Conservation (phyloP, 2,888 invertebrate genomes). For the Merodon equestris region DNA sequence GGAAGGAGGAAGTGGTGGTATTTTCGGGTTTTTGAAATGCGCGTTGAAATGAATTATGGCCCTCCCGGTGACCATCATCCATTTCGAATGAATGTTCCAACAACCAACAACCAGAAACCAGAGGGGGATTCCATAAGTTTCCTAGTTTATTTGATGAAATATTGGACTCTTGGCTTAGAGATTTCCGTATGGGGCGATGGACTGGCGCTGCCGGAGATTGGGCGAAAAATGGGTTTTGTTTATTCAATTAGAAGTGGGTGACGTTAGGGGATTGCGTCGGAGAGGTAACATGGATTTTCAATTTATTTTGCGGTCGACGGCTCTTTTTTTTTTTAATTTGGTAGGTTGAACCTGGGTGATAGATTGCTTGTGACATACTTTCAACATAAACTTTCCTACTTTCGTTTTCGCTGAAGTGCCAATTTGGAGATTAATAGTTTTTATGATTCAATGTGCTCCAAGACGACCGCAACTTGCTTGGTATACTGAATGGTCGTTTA, state of each 20-base stretch:
- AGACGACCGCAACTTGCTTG: too few species aligned
- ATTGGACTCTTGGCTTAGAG: slow-evolving; percentile 10
- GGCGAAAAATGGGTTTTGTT: not conserved
- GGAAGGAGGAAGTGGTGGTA: not conserved
- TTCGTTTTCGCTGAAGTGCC: too few species aligned
- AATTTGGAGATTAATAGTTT: too few species aligned
- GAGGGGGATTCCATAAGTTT: slow-evolving; percentile 32
- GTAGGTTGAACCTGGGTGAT: too few species aligned
- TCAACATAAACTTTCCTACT: too few species aligned
- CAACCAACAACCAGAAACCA: not conserved
- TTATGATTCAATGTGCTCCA: too few species aligned
- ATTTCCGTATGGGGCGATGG: slow-evolving; percentile 11
- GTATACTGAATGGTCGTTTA: too few species aligned
- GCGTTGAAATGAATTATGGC: slow-evolving; percentile 55
- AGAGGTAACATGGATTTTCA: not conserved
- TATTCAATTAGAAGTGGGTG: slow-evolving; percentile 15
- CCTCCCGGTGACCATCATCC: not conserved
- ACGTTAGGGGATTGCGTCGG: too few species aligned
- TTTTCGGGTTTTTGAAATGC: slow-evolving; percentile 10
- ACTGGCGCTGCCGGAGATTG: slow-evolving; percentile 2
- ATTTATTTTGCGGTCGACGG: too few species aligned
- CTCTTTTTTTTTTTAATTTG: too few species aligned
- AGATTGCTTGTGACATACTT: too few species aligned
- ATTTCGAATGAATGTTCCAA: too few species aligned
- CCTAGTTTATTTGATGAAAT: slow-evolving; percentile 28